Conservation (phyloP, 2,888 invertebrate genomes). For the Lycaena phlaeas region DNA sequence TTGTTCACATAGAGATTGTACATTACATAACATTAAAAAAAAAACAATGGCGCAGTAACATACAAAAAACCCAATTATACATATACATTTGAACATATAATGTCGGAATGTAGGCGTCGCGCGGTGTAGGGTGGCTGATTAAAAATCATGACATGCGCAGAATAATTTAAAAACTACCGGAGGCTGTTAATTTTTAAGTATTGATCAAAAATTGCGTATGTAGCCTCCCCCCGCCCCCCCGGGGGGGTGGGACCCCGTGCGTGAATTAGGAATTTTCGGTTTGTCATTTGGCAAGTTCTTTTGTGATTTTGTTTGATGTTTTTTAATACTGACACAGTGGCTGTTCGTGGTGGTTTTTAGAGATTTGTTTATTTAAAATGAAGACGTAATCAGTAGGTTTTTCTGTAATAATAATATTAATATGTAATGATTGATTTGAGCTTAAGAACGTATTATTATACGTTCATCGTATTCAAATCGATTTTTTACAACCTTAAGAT, state of each 20-base stretch:
- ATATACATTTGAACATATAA: conserved; percentile 35
- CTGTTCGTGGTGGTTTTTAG: too few species aligned
- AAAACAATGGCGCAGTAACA: conserved; percentile 9
- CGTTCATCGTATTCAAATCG: too few species aligned
- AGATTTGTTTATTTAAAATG: too few species aligned
- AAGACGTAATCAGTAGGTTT: too few species aligned
- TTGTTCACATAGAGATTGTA: neutral
- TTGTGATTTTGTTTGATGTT: conserved; percentile 25
- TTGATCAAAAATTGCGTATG: conserved; percentile 72
- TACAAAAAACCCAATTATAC: conserved; percentile 30
- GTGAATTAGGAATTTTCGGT: conserved; percentile 62
- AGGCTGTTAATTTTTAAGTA: conserved; percentile 73
- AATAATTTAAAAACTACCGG: conserved; percentile 70
- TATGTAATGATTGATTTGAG: too few species aligned
- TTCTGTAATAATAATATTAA: too few species aligned
- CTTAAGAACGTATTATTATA: too few species aligned
- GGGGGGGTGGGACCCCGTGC: conserved; percentile 33
- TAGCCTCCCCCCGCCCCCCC: conserved; percentile 17
- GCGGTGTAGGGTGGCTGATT: conserved; percentile 62
- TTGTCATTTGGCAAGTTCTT: conserved; percentile 54
- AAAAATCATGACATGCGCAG: conserved; percentile 73
- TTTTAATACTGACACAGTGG: too few species aligned
- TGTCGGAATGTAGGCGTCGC: conserved; percentile 45
- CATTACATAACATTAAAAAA: conserved; percentile 1
- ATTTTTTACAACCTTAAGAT: too few species aligned